Percentiles rank a stretch among this genome's conserved stretches.
Conservation (phyloP, 2,113 vertebrate species). For the Trochalopteron elliotii region DNA sequence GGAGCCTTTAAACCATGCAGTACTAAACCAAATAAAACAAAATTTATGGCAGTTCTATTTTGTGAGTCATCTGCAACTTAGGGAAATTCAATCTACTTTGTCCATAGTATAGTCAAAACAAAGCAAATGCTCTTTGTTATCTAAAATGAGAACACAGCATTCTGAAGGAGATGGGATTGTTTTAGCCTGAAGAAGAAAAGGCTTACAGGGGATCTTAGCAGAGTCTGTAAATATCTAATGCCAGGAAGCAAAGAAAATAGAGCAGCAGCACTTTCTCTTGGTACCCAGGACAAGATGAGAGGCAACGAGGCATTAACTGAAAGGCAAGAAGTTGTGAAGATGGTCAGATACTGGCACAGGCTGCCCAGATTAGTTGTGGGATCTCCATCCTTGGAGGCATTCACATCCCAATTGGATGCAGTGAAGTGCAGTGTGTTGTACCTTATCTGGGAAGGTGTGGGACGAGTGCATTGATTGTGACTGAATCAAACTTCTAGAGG, state of each 20-base stretch:
- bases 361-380: not conserved
- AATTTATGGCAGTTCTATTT: not conserved
- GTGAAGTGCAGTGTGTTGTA: not conserved
- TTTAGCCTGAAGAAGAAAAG: not conserved
- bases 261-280: not conserved
- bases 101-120: not conserved
- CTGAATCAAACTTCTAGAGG: not conserved
- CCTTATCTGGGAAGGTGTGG: not conserved
- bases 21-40: not conserved
- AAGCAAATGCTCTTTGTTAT: not conserved
- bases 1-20: not conserved
- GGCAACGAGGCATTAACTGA: not conserved
- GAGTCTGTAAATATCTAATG: not conserved
- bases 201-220: not conserved
- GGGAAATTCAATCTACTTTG: not conserved
- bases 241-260: not conserved
- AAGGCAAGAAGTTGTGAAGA: not conserved
- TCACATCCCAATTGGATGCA: not conserved
- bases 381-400: not conserved
- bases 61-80: not conserved
- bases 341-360: not conserved
- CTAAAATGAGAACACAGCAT: not conserved
- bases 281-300: not conserved
- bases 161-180: not conserved
- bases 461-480: accelerated